Conservation (phyloP, 2,888 invertebrate species). For the Nomada fucata region DNA sequence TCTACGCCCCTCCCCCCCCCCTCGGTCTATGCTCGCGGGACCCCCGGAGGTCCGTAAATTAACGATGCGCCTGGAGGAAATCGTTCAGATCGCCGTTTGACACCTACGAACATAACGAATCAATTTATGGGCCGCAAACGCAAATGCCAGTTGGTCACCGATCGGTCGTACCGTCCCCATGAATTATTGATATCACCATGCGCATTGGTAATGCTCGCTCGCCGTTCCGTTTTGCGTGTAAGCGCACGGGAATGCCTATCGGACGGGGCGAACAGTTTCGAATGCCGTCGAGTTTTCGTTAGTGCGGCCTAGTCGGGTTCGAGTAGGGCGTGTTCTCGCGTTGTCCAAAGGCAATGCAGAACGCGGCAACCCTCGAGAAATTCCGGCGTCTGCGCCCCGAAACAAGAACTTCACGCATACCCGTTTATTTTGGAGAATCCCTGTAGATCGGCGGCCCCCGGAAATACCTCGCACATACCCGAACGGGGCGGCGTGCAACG, state of each 20-base stretch:
- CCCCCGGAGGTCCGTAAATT: constrained; percentile 7
- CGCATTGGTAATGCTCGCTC: constrained; percentile 57
- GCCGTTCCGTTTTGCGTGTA: background rate
- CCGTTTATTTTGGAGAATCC: constrained; percentile 71
- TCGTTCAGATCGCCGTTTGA: constrained; percentile 25
- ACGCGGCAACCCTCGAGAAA: constrained; percentile 61
- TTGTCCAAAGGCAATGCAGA: constrained; percentile 68
- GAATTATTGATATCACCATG: constrained; percentile 67
- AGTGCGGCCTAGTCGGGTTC: constrained; percentile 29
- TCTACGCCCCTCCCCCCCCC: too few species aligned
- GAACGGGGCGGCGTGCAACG: constrained; percentile 48
- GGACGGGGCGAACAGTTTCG: constrained; percentile 63
- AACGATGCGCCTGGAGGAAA: constrained; percentile 36
- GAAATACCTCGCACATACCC: constrained; percentile 72
- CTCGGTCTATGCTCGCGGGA: background rate
- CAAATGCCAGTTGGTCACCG: constrained; percentile 54
- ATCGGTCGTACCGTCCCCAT: constrained; percentile 53
- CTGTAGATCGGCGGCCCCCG: constrained; percentile 57
- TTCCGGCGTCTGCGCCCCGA: constrained; percentile 65
- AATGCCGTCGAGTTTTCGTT: constrained; percentile 67
- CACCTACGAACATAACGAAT: constrained; percentile 50
- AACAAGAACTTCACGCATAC: constrained; percentile 75
- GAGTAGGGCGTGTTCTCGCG: constrained; percentile 58
- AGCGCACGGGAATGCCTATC: constrained; percentile 42
- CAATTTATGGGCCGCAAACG: constrained; percentile 52